Evolutionary conservation across 2,113 vertebrate genomes (phyloP).

Genomic region (Emydocephalus ijimae): DNA sequence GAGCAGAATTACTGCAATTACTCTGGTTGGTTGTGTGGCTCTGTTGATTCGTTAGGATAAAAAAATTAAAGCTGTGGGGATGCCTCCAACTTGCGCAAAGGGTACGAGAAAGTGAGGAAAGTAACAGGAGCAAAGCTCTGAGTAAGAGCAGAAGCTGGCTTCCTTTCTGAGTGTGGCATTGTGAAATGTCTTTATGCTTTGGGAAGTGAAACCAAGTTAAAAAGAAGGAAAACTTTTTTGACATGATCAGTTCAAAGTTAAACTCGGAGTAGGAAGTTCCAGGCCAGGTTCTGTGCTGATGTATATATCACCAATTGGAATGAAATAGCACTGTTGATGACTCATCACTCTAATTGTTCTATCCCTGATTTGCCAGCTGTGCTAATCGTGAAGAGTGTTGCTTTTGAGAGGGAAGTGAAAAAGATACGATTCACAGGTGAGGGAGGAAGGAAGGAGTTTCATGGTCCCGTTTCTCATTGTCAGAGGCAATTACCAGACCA

Average conservation of each 20-base stretch:
- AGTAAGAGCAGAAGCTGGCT: neutral
- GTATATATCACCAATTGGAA: neutral
- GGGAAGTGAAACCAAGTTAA: neutral
- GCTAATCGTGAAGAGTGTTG: neutral
- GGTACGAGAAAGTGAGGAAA: neutral
- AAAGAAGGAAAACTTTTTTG: neutral
- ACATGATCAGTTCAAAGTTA: neutral
- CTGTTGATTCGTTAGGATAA: neutral
- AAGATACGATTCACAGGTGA: neutral
- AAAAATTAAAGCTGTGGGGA: neutral
- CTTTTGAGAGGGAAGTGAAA: neutral
- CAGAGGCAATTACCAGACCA: neutral
- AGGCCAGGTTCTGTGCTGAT: neutral
- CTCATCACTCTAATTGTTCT: neutral
- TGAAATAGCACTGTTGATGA: neutral
- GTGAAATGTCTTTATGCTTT: neutral
- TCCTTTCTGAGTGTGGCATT: neutral
- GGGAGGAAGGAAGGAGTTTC: constrained; percentile 5
- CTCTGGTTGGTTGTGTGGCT: neutral
- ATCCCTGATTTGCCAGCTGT: neutral
- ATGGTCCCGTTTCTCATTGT: neutral
- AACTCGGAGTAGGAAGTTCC: rapidly evolving
- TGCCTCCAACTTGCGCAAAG: neutral
- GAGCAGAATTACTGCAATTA: neutral
- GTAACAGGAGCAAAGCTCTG: neutral